Conservation (phyloP, 2,888 invertebrate species). For the Dione juno region DNA sequence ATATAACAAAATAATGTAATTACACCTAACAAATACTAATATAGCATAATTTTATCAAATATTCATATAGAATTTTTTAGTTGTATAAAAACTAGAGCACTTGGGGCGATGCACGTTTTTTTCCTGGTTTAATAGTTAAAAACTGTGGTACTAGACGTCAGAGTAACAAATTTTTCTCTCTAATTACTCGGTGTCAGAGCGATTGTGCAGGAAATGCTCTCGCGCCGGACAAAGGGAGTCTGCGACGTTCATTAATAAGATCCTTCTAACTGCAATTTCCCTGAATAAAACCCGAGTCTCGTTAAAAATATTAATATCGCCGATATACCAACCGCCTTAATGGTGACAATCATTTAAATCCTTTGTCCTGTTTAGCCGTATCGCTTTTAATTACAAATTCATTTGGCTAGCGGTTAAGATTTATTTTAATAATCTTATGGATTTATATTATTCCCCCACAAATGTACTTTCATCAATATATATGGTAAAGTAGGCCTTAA, state of each 20-base stretch:
- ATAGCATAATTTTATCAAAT: constrained; percentile 6
- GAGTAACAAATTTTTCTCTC: constrained; percentile 80
- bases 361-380: constrained; percentile 47
- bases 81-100: constrained; percentile 42
- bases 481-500: too few relatives aligned
- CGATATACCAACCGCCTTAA: constrained; percentile 69
- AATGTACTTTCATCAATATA: background rate
- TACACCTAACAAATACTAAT: constrained; percentile 6
- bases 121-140: constrained; percentile 62
- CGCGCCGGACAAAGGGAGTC: constrained; percentile 73
- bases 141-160: constrained; percentile 62
- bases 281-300: constrained; percentile 76
- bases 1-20: constrained; percentile 8
- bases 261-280: constrained; percentile 81
- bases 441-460: background rate
- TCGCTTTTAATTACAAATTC: constrained; percentile 45
- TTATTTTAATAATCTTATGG: background rate
- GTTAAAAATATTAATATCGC: constrained; percentile 79
- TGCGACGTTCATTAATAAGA: constrained; percentile 82
- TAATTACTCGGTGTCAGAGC: constrained; percentile 82
- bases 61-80: constrained; percentile 32
- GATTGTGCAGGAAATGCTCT: constrained; percentile 80
- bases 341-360: constrained; percentile 74
- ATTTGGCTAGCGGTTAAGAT: constrained; percentile 25
- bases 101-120: constrained; percentile 51